Evolutionary conservation across 2,888 invertebrate genomes (phyloP).

Genomic region (Leucophora obtusa): DNA sequence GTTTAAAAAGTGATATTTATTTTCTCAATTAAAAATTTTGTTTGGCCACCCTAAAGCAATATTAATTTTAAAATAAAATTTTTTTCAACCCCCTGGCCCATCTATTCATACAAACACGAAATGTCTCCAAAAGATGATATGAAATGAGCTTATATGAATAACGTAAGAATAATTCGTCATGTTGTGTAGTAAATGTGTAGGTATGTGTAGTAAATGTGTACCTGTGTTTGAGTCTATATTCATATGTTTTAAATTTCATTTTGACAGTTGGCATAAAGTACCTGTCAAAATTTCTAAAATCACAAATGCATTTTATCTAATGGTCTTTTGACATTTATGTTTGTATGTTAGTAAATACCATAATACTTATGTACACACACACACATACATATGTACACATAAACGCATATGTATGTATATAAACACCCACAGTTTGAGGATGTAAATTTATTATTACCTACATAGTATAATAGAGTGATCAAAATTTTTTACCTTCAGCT

Average conservation of each 20-base stretch:
- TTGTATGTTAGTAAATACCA: conserved; percentile 36
- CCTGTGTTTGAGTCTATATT: background rate
- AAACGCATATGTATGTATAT: conserved; percentile 13
- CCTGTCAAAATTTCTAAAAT: conserved; percentile 64
- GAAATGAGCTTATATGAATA: conserved; percentile 28
- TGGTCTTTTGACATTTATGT: conserved; percentile 62
- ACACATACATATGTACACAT: background rate
- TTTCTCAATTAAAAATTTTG: no score
- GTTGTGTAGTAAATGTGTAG: background rate
- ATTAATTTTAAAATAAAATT: background rate
- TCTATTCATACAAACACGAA: background rate
- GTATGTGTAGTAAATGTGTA: conserved; percentile 1
- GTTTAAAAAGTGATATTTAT: no score
- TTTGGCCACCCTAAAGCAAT: background rate
- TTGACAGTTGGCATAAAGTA: conserved; percentile 64
- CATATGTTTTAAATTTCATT: conserved; percentile 43
- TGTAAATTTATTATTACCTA: background rate
- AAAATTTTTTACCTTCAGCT: conserved; percentile 3
- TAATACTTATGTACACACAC: conserved; percentile 18
- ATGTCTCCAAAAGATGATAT: conserved; percentile 3
- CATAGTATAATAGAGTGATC: background rate
- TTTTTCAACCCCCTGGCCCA: background rate
- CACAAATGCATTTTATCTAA: conserved; percentile 63
- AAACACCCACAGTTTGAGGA: no score
- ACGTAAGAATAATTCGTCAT: conserved; percentile 20